A percentile compares a stretch with the other conserved stretches of the same genome.
Conservation (phyloP, 2,888 invertebrate species). For the Agrochola circellaris region DNA sequence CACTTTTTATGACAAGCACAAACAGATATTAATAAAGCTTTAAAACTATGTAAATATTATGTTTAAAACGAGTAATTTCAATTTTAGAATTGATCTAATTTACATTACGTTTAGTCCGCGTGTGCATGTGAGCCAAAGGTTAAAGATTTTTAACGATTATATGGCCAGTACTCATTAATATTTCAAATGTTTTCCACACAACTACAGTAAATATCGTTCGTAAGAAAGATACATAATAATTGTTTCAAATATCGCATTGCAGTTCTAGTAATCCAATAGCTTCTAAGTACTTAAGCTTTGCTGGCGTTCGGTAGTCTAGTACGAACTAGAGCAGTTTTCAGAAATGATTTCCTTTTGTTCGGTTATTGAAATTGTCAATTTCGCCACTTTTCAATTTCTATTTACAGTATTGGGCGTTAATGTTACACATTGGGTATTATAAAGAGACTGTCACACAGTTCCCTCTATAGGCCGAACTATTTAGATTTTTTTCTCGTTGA, state of each 20-base stretch:
- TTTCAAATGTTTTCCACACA: conserved; percentile 15
- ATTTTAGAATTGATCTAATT: not conserved
- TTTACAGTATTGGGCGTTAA: not conserved
- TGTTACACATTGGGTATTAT: not conserved
- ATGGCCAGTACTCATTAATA: not conserved
- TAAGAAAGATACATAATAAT: conserved; percentile 45
- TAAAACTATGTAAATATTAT: not conserved
- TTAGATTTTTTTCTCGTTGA: no score
- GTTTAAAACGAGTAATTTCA: not conserved
- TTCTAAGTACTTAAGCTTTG: conserved; percentile 48
- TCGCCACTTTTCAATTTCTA: not conserved
- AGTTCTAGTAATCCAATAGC: conserved; percentile 49
- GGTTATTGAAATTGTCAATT: conserved; percentile 1
- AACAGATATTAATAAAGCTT: not conserved
- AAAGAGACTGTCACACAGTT: not conserved
- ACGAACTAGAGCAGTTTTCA: conserved; percentile 24
- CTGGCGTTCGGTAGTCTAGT: conserved; percentile 25
- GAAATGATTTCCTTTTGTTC: conserved; percentile 21
- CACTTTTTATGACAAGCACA: not conserved
- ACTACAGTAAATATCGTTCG: conserved; percentile 32
- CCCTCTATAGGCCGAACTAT: no score
- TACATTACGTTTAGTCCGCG: not conserved
- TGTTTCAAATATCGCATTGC: conserved; percentile 47
- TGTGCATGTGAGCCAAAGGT: not conserved
- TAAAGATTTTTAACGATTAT: not conserved